Evolutionary conservation across 2,888 invertebrate species (phyloP), one percentile per base, ranked within the genome.

Genomic region (Eupithecia exiguata): DNA sequence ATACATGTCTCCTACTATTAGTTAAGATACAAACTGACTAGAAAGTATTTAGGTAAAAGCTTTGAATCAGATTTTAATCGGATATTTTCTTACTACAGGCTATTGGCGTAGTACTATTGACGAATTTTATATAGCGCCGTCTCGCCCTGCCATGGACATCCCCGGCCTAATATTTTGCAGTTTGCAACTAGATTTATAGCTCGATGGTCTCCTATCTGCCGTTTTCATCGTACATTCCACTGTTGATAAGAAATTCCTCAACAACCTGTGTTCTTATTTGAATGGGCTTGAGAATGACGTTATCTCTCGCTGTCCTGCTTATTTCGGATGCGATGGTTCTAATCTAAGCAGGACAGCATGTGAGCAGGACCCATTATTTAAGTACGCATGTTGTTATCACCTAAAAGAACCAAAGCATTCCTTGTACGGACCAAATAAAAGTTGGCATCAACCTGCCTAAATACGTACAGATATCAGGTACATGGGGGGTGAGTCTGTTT

Each of bases 1-100:
- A 43, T 36, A 63, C 43, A 72, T 71, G 68, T 76, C 67, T 72
- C 68, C 62, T 72, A 72, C 62, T 72, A 73, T 61, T 73, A 43
- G 21, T 40, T 71, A 70, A 70, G 72, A 70, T 58, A 72, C 62
- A 67, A 70, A 69, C 61, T 40, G 38, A 71, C 65, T 69, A 69
- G 38, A 68, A 53, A 53, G 12, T 69, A 38, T 36, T 63, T 53
- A 67, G 38, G n/a, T 53, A 14, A 25, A 12, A 58, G 58, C 12
- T 65, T 68, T 71, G 43, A 40, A 61, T 53, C 38, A 63, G 58
- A 53, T 35, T 49, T 61, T 69, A 71, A 69, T 74, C 46, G 46
- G 43, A 49, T 16, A 66, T 74, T 74, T 71, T 66, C 65, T 58
- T 58, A 25, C 62, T 65, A 72, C 74, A 75, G 74, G 66, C 30